These are phyloP conservation scores for Botia almorhae DNA, from an alignment of 2,797 vertebrate species.

Conservation along the genomic window DNA sequence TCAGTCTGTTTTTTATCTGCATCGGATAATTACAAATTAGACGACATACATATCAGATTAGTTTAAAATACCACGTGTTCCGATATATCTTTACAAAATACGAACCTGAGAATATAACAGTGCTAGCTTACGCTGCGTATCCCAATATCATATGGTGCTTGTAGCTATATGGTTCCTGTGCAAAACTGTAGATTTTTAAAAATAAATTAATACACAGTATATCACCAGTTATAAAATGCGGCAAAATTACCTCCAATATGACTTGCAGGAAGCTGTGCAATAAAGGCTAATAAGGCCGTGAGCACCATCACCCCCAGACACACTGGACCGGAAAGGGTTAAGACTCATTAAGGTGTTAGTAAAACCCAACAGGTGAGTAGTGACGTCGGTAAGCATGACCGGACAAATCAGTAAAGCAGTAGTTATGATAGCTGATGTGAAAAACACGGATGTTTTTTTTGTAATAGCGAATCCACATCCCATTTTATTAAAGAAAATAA, in stretches of 20 bases:
- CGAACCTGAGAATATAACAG: too few relatives aligned
- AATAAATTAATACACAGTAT: too few relatives aligned
- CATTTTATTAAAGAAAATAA: not conserved
- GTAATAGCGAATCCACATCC: not conserved
- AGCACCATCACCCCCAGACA: not conserved
- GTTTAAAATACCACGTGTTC: too few relatives aligned
- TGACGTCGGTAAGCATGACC: not conserved
- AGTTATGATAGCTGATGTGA: not conserved
- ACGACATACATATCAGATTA: too few relatives aligned
- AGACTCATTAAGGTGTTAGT: not conserved
- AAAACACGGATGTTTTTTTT: not conserved
- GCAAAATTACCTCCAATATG: not conserved
- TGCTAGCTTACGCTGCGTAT: too few relatives aligned
- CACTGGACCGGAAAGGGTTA: not conserved
- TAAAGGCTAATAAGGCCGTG: not conserved
- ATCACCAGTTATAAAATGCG: too few relatives aligned
- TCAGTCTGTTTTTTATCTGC: too few relatives aligned
- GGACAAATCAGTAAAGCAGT: not conserved
- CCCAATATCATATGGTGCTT: too few relatives aligned
- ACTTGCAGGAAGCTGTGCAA: not conserved
- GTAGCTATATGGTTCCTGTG: too few relatives aligned
- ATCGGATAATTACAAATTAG: too few relatives aligned
- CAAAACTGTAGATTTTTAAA: too few relatives aligned
- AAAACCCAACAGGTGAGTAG: not conserved
- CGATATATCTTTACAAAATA: too few relatives aligned